Conservation (phyloP, 2,797 vertebrate species). For the Chaenodraco wilsoni region DNA sequence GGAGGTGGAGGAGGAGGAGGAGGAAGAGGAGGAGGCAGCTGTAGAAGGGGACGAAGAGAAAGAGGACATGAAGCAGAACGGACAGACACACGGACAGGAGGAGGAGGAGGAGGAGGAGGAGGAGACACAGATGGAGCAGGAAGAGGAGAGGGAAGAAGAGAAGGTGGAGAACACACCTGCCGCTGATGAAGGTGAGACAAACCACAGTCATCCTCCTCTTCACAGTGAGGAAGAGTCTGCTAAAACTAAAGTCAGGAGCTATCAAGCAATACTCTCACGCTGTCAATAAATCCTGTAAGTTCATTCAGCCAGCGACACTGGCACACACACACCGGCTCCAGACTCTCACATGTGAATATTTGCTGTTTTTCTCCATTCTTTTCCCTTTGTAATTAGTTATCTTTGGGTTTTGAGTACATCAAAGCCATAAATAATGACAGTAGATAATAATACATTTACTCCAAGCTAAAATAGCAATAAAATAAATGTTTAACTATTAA, state of each 20-base stretch:
- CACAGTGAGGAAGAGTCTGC: neutral
- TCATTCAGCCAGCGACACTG: neutral
- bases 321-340: neutral
- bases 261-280: no score
- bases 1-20: slow-evolving; percentile 23
- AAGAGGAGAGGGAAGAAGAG: slow-evolving; percentile 38
- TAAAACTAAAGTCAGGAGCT: neutral
- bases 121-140: slow-evolving; percentile 38
- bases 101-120: slow-evolving; percentile 44
- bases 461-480: no score
- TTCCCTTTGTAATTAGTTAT: neutral
- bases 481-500: no score
- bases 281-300: neutral
- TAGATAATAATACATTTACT: no score
- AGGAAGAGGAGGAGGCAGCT: neutral
- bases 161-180: slow-evolving; percentile 36
- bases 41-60: slow-evolving; percentile 4
- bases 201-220: neutral
- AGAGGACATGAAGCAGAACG: slow-evolving; percentile 24
- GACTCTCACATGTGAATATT: neutral
- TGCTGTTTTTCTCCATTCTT: neutral
- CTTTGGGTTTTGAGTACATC: neutral
- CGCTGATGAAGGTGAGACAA: slow-evolving; percentile 51
- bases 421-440: no score
- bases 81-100: slow-evolving; percentile 45